These are phyloP conservation scores for Toxotes jaculatrix DNA, from an alignment of 2,113 vertebrate species.

Conservation along the genomic window DNA sequence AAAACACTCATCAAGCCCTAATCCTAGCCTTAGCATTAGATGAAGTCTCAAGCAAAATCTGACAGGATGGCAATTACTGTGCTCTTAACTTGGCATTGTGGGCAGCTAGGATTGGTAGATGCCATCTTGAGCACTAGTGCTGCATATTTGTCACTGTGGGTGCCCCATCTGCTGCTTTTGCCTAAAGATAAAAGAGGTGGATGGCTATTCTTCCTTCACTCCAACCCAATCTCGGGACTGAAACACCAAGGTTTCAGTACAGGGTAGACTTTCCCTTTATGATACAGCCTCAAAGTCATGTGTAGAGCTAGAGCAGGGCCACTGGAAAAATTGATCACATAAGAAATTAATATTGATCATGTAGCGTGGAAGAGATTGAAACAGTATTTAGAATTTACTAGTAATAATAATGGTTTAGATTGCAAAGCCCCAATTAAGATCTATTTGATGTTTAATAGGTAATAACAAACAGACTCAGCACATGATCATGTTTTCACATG, in stretches of 20 bases:
- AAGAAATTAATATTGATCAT: not conserved
- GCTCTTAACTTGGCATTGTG: conserved; percentile 75
- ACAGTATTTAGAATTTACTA: not conserved
- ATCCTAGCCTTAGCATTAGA: conserved; percentile 56
- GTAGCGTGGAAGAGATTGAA: conserved; percentile 11
- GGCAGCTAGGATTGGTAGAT: conserved; percentile 70
- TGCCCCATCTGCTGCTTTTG: conserved; percentile 57
- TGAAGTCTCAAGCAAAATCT: conserved; percentile 71
- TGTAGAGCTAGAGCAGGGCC: not conserved
- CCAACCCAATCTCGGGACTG: conserved; percentile 14
- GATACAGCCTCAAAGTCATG: not conserved
- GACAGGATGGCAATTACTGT: conserved; percentile 78
- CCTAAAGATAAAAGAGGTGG: conserved; percentile 61
- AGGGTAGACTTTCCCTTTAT: not conserved
- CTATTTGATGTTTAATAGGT: conserved; percentile 5
- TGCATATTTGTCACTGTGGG: conserved; percentile 65
- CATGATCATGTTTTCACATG: too few species aligned
- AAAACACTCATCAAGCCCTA: conserved; percentile 67
- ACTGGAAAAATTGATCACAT: not conserved
- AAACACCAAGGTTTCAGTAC: conserved; percentile 9
- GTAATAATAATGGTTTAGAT: conserved; percentile 30
- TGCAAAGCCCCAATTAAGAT: conserved; percentile 22
- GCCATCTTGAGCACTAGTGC: conserved; percentile 59
- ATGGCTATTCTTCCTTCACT: conserved; percentile 34
- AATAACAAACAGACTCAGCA: not conserved